phyloP scores from a whole-genome alignment of 2,797 vertebrate species.

The Argyrosomus regius region DNA sequence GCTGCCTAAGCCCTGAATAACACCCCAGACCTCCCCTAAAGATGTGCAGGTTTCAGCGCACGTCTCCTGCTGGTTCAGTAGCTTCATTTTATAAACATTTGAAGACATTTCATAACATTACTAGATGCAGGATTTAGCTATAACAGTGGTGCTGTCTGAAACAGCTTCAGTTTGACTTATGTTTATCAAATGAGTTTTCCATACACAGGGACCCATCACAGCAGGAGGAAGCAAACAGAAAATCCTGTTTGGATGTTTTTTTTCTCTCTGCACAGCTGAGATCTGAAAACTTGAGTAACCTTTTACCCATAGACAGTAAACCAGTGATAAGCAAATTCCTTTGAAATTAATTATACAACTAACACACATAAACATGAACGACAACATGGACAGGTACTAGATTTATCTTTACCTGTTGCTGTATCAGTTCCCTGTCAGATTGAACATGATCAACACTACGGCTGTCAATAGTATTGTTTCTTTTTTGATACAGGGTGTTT shows the following conservation, averaged over 20 bases:
- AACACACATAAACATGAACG: background rate
- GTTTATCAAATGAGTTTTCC: slow-evolving; percentile 10
- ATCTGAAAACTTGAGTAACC: slow-evolving; percentile 32
- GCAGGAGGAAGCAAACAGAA: background rate
- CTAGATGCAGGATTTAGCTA: background rate
- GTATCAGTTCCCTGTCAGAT: background rate
- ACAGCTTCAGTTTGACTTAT: background rate
- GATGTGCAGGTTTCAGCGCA: slow-evolving; percentile 41
- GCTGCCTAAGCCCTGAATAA: slow-evolving; percentile 62
- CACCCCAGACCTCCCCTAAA: slow-evolving; percentile 48
- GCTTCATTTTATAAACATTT: slow-evolving; percentile 21
- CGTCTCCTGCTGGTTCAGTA: slow-evolving; percentile 30
- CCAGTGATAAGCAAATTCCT: slow-evolving; percentile 32
- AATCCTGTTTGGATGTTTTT: background rate
- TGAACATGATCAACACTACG: background rate
- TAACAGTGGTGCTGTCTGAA: too few species aligned
- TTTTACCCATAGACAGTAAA: slow-evolving; percentile 21
- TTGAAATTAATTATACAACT: slow-evolving; percentile 12
- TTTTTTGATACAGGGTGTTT: too few species aligned
- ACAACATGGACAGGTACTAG: background rate
- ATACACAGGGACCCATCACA: background rate
- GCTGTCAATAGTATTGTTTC: too few species aligned
- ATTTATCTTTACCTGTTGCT: background rate
- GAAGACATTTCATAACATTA: slow-evolving; percentile 1
- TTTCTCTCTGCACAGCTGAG: background rate